phyloP scores from a whole-genome alignment of 2,888 invertebrate species.

The Tetheella fluctuosa region DNA sequence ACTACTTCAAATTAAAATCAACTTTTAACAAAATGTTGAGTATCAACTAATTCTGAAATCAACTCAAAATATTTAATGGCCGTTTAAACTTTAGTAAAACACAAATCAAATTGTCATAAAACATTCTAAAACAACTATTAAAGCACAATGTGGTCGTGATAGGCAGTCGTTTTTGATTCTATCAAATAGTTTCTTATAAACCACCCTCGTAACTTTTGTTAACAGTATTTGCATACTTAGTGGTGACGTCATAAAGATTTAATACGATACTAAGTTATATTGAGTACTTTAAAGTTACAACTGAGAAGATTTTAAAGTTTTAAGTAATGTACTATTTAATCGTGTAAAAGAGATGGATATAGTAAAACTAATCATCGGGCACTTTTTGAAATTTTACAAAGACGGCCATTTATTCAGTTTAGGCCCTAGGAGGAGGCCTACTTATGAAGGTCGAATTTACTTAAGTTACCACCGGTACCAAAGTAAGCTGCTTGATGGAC shows the following conservation, averaged over 20 bases:
- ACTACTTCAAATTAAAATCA: no score
- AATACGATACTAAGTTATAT: conserved; percentile 11
- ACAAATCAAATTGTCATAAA: conserved; percentile 41
- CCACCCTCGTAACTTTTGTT: conserved; percentile 26
- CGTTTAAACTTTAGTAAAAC: conserved; percentile 33
- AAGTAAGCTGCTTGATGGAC: no score
- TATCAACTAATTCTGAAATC: background rate
- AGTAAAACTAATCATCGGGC: no score
- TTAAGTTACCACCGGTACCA: no score
- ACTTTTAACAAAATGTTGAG: no score
- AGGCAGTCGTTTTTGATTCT: conserved; percentile 5
- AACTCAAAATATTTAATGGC: background rate
- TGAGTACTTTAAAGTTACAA: conserved; percentile 7
- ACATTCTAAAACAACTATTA: conserved; percentile 40
- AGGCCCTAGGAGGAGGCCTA: no score
- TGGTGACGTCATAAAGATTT: conserved; percentile 13
- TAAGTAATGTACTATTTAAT: background rate
- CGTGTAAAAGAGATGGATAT: no score
- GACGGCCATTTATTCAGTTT: no score
- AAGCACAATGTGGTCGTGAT: conserved; percentile 23
- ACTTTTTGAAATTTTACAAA: no score
- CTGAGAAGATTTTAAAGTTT: conserved; percentile 11
- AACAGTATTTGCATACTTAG: conserved; percentile 31
- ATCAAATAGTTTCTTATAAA: conserved; percentile 25
- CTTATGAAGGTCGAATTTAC: no score